Conservation (phyloP, 2,113 vertebrate species). For the Erinaceus europaeus region DNA sequence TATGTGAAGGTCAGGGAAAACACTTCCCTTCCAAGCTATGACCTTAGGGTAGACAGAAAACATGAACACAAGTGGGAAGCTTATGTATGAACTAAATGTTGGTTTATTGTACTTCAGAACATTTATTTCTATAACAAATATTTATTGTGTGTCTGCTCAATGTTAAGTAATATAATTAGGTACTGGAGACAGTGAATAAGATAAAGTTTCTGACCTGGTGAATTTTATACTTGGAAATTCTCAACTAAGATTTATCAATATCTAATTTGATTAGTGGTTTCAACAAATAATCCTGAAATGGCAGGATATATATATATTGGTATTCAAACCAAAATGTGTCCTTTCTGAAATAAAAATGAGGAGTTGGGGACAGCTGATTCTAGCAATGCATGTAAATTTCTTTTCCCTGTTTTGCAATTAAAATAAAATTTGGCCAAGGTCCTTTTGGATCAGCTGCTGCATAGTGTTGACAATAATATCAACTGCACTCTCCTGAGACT, state of each 20-base stretch:
- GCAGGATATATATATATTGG: neutral
- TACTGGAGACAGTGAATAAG: neutral
- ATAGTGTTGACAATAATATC: no score
- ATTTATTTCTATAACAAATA: neutral
- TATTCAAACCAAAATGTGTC: no score
- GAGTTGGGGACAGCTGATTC: no score
- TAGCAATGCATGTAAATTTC: no score
- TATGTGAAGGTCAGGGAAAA: neutral
- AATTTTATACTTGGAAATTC: neutral
- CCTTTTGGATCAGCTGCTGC: no score
- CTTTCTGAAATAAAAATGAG: no score
- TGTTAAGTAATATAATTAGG: conserved; percentile 3
- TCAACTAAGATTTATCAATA: neutral
- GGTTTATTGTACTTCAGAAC: neutral
- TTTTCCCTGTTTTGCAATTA: no score
- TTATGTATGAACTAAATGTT: neutral
- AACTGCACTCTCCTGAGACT: no score
- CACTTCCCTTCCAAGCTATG: neutral
- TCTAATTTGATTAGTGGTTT: neutral
- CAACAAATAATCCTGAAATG: neutral
- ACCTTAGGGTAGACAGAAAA: neutral
- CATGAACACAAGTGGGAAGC: neutral
- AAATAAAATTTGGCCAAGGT: no score
- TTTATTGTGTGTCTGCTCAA: neutral
- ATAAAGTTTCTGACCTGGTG: neutral